These are phyloP conservation scores for Volucella zonaria DNA, from an alignment of 2,888 invertebrate genomes.

Conservation along the genomic window DNA sequence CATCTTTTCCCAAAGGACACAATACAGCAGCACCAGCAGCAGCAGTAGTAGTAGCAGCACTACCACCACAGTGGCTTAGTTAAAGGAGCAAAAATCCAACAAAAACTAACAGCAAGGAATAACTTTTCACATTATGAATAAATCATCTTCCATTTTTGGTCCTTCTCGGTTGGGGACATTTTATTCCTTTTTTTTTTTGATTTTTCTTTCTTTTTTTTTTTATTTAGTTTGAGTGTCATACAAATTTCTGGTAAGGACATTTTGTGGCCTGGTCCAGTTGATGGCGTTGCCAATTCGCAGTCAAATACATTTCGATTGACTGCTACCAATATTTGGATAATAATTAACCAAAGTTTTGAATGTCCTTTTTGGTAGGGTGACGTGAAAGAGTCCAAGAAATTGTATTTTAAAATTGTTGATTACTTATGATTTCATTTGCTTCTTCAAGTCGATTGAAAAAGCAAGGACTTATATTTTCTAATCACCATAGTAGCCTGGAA, in stretches of 20 bases:
- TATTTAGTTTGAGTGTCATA: constrained; percentile 6
- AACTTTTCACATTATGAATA: constrained; percentile 74
- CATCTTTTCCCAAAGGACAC: constrained; percentile 61
- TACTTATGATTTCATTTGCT: no score
- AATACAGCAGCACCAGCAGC: constrained; percentile 21
- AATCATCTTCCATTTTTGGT: constrained; percentile 71
- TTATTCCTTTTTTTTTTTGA: neutral
- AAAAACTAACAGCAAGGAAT: constrained; percentile 57
- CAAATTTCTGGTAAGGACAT: constrained; percentile 44
- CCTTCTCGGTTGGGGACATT: constrained; percentile 36
- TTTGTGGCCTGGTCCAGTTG: constrained; percentile 31
- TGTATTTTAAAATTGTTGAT: no score
- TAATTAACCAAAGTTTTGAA: no score
- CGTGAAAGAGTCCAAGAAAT: no score
- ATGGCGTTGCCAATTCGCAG: neutral
- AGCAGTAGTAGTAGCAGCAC: no score
- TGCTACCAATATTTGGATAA: no score
- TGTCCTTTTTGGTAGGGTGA: no score
- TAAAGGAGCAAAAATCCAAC: constrained; percentile 56
- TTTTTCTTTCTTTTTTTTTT: neutral
- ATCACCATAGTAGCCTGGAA: no score
- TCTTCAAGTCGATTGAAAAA: no score
- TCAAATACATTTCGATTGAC: no score
- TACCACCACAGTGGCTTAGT: constrained; percentile 45
- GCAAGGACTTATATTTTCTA: no score